Evolutionary conservation across 1,140 invertebrate species (phyloP), one percentile per base, ranked within the genome.

Genomic region (Bombus balteatus): DNA sequence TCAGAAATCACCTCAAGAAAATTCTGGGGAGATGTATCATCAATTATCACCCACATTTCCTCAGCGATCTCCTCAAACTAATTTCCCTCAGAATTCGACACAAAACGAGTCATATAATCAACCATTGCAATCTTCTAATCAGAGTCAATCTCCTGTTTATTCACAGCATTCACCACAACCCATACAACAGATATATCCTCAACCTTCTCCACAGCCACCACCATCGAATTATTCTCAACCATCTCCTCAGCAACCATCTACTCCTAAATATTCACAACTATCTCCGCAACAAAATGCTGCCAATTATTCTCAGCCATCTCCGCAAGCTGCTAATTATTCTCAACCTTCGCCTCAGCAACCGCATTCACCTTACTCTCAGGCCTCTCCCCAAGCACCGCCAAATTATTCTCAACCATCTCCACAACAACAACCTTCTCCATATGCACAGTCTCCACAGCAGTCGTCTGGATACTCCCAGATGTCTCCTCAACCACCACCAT

Each of bases 81-180:
- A 87, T 34, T 91, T 91, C 22, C 75, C 92, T 6, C 73, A 88
- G 75, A 88, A 87, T 85, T 15, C 88, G 59, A 15, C 91, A 80
- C 81, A 85, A 87, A 59, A 66, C 68, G 87, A 91, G 81, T n/a
- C 59, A 34, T 91, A 62, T 28, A 73, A 81, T 70, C 84, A 87
- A 43, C 86, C 85, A 18, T 75, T 89, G 57, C 68, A 85, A 70
- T 77, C 83, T 28, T 71, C 73, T 66, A 86, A 39, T 65, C 89
- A 86, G 4, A 90, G 75, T 86, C 89, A 86, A 15, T 92, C 92
- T 32, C 90, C 92, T 6, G 91, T 89, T 37, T 94, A 93, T 87
- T 87, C 94, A 0, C 94, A 95, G 87, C 91, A 92, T 39, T 95
- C 94, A 0, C 94, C 94, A 1, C 94, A 94, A 74, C 89, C 93